phyloP scores from a whole-genome alignment of 2,113 vertebrate genomes.

The Gopherus evgoodei region DNA sequence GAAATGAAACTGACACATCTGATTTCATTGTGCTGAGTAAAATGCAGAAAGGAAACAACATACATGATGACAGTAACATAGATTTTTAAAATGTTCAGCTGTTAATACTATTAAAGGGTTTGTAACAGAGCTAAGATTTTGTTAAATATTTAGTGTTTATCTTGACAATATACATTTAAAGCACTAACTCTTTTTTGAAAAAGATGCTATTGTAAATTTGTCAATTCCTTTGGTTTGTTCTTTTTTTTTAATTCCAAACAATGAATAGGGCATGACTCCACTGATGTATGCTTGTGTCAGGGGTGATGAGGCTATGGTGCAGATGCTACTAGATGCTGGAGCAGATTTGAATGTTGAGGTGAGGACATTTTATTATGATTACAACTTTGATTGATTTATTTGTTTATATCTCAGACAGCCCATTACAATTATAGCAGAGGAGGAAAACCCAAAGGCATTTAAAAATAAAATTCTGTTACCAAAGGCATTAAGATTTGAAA shows the following conservation, averaged over 20 bases:
- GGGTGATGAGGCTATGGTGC: constrained; percentile 99
- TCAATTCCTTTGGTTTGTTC: constrained; percentile 55
- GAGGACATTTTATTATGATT: constrained; percentile 74
- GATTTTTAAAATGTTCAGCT: not conserved
- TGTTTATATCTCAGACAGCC: constrained; percentile 33
- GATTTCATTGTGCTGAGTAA: not conserved
- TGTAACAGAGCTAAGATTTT: constrained; percentile 37
- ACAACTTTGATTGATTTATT: constrained; percentile 47
- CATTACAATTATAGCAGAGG: not conserved
- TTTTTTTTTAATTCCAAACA: constrained; percentile 72
- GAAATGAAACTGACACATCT: not conserved
- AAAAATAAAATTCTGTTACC: not conserved
- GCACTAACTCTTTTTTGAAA: constrained; percentile 22
- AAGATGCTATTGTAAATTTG: constrained; percentile 59
- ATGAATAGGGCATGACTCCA: constrained; percentile 95
- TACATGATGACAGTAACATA: not conserved
- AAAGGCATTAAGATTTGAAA: not conserved
- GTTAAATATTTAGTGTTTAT: constrained; percentile 43
- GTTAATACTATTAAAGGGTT: constrained; percentile 28
- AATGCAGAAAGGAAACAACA: not conserved
- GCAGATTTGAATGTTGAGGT: constrained; percentile 98
- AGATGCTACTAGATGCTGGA: constrained; percentile 99
- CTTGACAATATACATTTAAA: constrained; percentile 46
- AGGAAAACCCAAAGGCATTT: not conserved
- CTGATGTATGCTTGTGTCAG: constrained; percentile 99